Base-by-base conservation (phyloP, 2,888 invertebrate species). In the Aplocera efformata region DNA sequence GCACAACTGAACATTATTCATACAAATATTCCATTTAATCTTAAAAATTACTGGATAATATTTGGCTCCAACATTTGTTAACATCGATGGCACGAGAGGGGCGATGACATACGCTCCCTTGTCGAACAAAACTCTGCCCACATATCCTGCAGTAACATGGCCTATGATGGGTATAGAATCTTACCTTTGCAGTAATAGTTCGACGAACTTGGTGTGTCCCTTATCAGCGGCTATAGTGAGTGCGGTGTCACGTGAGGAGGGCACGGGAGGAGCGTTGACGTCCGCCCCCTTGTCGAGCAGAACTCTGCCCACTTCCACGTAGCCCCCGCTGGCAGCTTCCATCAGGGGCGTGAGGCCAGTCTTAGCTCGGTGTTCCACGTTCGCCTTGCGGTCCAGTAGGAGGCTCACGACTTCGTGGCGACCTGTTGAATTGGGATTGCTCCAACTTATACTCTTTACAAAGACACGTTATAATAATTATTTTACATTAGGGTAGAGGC, bases 181-280 rank as follows among this genome's bases (percentile, higher is more conserved):
- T 28, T 63, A 91, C 82, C 92, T 91, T 31, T 91, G 92, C 51
- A 96, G 83, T 51, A 96, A 82, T 33, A 96, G 89, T 80, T 96
- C 96, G 13, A 96, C 96, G 72, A 96, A 96, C 79, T 98, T 93
- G 68, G 95, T 94, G 83, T 99, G 99, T 0, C 99, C 99, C 80
- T 99, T 99, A 76, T 99, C 99, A n/a, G 99, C 98, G 48, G 99
- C 99, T 63, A 99, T 99, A 47, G 99, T 99, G 33, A 99, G 92
- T 10, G 99, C 99, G 4, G 99, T 99, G 85, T 99, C 99, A 35
- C 98, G 90, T 2, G 98, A 98, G 9, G 98, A 97, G 9, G 99
- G 99, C 50, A 99, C 99, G 17, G 99, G 99, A 9, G 98, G 95
- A 22, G 99, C 98, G 88, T 99, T 99, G 0, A 99, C 98, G 84